phyloP scores from a whole-genome alignment of 2,888 invertebrate species.

The Chloroclystis v-ata region DNA sequence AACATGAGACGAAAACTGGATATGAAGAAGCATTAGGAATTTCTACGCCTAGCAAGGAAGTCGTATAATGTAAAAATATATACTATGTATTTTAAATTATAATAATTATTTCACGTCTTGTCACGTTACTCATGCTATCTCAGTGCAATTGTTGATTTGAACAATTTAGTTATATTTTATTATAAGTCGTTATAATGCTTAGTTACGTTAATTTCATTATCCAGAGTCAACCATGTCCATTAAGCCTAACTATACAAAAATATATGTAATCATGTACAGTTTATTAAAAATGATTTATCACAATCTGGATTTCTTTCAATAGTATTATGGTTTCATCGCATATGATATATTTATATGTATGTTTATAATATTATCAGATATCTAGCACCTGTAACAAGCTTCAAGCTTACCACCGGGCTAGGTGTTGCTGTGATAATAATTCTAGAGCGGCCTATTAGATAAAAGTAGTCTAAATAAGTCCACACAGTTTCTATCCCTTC shows the following conservation, averaged over 20 bases:
- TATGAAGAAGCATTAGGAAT: conserved; percentile 95
- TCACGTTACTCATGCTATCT: conserved; percentile 50
- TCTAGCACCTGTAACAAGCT: no score
- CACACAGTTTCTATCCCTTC: no score
- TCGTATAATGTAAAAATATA: conserved; percentile 69
- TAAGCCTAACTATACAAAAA: conserved; percentile 39
- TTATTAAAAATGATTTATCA: conserved; percentile 63
- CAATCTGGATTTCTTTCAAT: conserved; percentile 13
- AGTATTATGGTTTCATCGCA: no score
- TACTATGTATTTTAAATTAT: conserved; percentile 15
- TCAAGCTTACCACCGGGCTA: no score
- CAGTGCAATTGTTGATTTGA: conserved; percentile 72
- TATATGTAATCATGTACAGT: conserved; percentile 67
- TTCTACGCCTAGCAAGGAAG: conserved; percentile 93
- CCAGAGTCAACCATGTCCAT: conserved; percentile 66
- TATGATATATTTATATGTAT: no score
- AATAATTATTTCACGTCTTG: conserved; percentile 38
- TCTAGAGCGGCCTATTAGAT: no score
- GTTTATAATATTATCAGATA: no score
- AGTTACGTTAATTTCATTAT: conserved; percentile 53
- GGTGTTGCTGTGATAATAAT: no score
- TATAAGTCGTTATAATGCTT: conserved; percentile 39
- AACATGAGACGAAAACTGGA: conserved; percentile 81
- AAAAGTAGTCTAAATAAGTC: no score
- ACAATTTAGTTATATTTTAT: conserved; percentile 57